A percentile compares a stretch with the other conserved stretches of the same genome.
Evolutionary conservation across 2,888 invertebrate genomes (phyloP).

Genomic region (Sphecodes monilicornis): DNA sequence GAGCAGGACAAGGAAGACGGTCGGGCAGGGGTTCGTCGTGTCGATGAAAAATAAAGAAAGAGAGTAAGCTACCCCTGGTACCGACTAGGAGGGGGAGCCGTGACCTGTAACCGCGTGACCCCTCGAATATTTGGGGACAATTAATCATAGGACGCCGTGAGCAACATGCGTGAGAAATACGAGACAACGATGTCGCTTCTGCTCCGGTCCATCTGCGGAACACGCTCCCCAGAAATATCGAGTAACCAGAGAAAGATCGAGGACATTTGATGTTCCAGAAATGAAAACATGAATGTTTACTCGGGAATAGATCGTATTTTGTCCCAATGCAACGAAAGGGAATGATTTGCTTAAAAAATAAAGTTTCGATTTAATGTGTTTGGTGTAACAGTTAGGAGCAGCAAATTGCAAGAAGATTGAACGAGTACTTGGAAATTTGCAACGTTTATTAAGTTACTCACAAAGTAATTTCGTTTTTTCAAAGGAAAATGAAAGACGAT

Average conservation of each 20-base stretch:
- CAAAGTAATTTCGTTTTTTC: too few relatives aligned
- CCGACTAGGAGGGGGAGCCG: conserved; percentile 53
- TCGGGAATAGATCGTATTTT: neutral
- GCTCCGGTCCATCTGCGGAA: conserved; percentile 51
- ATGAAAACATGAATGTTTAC: neutral
- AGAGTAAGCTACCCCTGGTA: conserved; percentile 64
- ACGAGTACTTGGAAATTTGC: neutral
- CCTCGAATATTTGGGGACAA: conserved; percentile 73
- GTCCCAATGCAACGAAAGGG: neutral
- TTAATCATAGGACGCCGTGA: conserved; percentile 78
- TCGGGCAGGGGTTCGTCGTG: conserved; percentile 62
- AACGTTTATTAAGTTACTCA: too few relatives aligned
- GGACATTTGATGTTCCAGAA: neutral
- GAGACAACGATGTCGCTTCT: conserved; percentile 74
- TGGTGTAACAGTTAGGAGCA: too few relatives aligned
- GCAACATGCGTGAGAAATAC: conserved; percentile 81
- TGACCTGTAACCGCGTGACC: conserved; percentile 68
- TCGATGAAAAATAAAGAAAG: conserved; percentile 54
- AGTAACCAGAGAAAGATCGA: neutral
- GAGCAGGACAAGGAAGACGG: conserved; percentile 48
- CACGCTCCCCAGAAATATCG: conserved; percentile 24
- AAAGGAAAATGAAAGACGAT: too few relatives aligned
- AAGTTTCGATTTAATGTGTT: neutral
- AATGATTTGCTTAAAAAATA: neutral
- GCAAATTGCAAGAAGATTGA: neutral